Evolutionary conservation across 2,888 invertebrate genomes (phyloP).

Genomic region (Lasioglossum pauxillum): DNA sequence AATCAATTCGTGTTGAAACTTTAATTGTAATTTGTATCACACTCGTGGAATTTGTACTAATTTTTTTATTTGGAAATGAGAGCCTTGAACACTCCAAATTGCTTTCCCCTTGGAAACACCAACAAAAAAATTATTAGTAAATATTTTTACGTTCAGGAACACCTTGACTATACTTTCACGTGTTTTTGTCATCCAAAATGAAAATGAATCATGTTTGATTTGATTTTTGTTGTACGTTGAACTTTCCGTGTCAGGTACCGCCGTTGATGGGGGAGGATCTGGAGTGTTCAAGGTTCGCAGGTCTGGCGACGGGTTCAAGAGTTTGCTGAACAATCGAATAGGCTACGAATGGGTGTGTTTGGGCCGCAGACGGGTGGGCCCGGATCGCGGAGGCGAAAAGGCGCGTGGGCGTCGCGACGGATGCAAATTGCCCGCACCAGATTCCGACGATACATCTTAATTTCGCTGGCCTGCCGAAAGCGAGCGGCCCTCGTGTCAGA

Average conservation of each 20-base stretch:
- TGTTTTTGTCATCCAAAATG: too few relatives aligned
- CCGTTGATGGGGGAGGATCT: slow-evolving; percentile 2
- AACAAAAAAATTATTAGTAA: background rate
- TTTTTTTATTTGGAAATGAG: background rate
- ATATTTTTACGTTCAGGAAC: background rate
- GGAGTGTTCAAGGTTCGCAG: slow-evolving; percentile 30
- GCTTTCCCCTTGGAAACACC: background rate
- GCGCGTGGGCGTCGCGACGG: slow-evolving; percentile 82
- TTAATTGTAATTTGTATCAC: background rate
- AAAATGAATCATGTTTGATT: too few relatives aligned
- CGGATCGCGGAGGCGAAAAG: slow-evolving; percentile 72
- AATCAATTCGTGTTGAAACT: background rate
- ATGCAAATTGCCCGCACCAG: slow-evolving; percentile 83
- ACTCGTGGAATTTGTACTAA: background rate
- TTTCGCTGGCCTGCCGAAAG: slow-evolving; percentile 74
- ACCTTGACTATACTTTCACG: too few relatives aligned
- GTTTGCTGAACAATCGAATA: slow-evolving; percentile 66
- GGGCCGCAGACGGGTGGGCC: slow-evolving; percentile 76
- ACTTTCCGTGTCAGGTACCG: background rate
- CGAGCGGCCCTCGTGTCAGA: slow-evolving; percentile 42
- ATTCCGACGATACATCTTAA: slow-evolving; percentile 84
- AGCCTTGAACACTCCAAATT: background rate
- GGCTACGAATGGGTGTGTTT: slow-evolving; percentile 68
- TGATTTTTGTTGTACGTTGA: background rate
- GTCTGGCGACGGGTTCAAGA: slow-evolving; percentile 49